Percentiles rank a stretch among this genome's conserved stretches.
These are phyloP conservation scores for Tryphoninae sp. DNA, from an alignment of 2,888 invertebrate species.

Conservation along the genomic window DNA sequence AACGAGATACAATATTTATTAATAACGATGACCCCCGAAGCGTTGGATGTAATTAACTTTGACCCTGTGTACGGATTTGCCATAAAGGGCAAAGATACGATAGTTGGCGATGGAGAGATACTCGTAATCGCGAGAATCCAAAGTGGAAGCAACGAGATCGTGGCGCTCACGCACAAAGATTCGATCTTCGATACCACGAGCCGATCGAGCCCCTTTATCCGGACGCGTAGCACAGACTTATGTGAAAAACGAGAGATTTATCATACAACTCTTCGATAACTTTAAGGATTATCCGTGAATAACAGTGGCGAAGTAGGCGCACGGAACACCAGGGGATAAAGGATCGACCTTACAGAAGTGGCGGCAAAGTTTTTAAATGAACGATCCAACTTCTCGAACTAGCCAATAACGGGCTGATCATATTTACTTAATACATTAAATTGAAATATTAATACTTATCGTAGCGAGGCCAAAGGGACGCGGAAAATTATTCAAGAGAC, in stretches of 20 bases:
- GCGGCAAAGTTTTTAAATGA: slow-evolving; percentile 22
- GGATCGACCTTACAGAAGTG: neutral
- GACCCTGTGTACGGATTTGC: neutral
- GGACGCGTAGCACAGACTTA: neutral
- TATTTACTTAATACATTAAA: slow-evolving; percentile 10
- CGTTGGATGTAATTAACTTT: no score
- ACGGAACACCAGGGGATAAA: neutral
- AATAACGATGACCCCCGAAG: no score
- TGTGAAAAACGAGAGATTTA: neutral
- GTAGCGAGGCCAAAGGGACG: neutral
- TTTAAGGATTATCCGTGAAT: slow-evolving; percentile 13
- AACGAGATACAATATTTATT: no score
- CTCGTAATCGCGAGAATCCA: neutral
- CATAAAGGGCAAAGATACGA: neutral
- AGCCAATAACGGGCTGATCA: neutral
- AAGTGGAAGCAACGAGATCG: slow-evolving; percentile 8
- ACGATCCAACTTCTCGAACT: slow-evolving; percentile 30
- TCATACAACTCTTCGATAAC: slow-evolving; percentile 2
- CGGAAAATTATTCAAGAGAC: no score
- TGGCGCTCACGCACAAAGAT: neutral
- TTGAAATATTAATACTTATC: neutral
- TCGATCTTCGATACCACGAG: neutral
- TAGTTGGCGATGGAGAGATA: neutral
- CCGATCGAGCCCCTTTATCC: slow-evolving; percentile 14
- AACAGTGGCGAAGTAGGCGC: neutral